A percentile compares a stretch with the other conserved stretches of the same genome.
These are phyloP conservation scores for Temnopleurus reevesii DNA, from an alignment of 53 echinoderm and acorn worm genomes.

Conservation along the genomic window DNA sequence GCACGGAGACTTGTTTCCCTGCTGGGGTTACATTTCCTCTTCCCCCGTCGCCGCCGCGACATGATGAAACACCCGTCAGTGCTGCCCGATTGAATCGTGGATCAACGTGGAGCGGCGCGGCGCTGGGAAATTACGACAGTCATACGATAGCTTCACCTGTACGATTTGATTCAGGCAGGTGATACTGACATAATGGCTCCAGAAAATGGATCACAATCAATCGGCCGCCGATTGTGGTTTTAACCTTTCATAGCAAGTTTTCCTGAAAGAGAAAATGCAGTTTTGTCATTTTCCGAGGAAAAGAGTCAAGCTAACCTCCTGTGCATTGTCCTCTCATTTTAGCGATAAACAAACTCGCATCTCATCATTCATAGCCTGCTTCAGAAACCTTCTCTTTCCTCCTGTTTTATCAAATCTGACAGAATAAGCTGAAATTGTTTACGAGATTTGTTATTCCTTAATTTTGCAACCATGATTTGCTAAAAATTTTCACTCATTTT, in stretches of 20 bases:
- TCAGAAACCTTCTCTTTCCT: neutral
- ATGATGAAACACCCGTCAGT: constrained; percentile 60
- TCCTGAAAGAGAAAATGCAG: constrained; percentile 9
- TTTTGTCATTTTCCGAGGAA: constrained; percentile 31
- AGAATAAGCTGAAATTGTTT: no score
- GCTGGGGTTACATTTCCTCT: constrained; percentile 46
- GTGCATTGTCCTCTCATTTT: neutral
- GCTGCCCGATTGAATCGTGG: constrained; percentile 50
- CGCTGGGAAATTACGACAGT: constrained; percentile 47
- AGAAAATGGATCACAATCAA: constrained; percentile 53
- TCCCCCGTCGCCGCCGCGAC: neutral
- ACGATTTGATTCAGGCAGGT: constrained; percentile 50
- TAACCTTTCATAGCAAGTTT: constrained; percentile 41
- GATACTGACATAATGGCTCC: constrained; percentile 41
- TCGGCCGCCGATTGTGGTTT: constrained; percentile 21
- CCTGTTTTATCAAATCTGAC: neutral
- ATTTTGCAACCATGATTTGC: no score
- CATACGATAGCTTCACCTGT: constrained; percentile 50
- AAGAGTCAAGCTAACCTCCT: neutral
- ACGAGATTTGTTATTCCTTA: no score
- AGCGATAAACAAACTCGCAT: neutral
- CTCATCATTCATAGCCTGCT: neutral
- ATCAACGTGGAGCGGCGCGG: constrained; percentile 35
- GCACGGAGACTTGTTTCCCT: constrained; percentile 37
- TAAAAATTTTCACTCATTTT: no score